phyloP scores from a whole-genome alignment of 2,797 vertebrate genomes.

The Manis javanica region DNA sequence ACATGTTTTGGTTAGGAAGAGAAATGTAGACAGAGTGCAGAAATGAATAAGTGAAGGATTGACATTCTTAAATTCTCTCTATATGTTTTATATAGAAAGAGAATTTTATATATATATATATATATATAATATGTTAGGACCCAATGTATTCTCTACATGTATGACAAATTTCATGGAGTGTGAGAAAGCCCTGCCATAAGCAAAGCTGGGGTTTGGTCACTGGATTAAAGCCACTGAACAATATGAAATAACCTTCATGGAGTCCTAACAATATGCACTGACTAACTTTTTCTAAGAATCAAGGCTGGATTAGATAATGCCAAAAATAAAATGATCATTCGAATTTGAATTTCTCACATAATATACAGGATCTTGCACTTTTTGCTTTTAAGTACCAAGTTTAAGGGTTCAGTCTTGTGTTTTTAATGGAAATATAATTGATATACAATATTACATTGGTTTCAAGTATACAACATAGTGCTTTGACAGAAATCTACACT shows the following conservation, averaged over 20 bases:
- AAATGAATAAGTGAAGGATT: background rate
- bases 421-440: no score
- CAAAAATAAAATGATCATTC: background rate
- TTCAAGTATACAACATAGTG: no score
- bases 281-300: background rate
- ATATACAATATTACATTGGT: no score
- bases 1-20: background rate
- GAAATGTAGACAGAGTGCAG: background rate
- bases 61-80: background rate
- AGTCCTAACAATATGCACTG: background rate
- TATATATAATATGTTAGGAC: background rate
- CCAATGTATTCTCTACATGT: background rate
- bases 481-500: no score
- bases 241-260: background rate
- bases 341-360: background rate
- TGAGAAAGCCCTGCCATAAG: background rate
- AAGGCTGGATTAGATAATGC: background rate
- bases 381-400: background rate
- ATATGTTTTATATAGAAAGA: no score
- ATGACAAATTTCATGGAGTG: background rate
- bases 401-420: background rate
- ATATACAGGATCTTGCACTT: background rate
- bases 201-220: background rate
- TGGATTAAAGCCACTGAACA: background rate
- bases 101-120: no score